phyloP scores from a whole-genome alignment of 2,113 vertebrate species.

The Meles meles region DNA sequence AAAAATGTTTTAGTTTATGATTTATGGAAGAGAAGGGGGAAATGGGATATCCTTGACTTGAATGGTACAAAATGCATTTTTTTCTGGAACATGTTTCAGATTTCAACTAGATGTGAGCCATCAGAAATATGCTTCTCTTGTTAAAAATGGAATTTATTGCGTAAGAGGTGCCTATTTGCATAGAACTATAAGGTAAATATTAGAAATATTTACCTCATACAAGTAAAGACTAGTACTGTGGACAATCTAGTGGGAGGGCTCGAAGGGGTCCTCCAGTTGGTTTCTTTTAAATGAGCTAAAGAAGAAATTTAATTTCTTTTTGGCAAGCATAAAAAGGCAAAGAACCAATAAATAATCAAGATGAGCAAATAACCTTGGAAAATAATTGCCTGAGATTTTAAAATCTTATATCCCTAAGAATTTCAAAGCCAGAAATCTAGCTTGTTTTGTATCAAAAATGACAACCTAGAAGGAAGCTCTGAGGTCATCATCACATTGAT shows the following conservation, averaged over 20 bases:
- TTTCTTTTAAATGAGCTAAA: neutral
- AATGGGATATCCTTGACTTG: neutral
- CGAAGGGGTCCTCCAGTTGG: too few species aligned
- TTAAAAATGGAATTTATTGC: neutral
- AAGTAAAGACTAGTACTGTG: neutral
- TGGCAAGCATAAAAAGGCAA: neutral
- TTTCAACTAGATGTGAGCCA: neutral
- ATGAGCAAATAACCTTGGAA: conserved; percentile 9
- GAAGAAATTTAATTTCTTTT: neutral
- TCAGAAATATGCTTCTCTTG: conserved; percentile 13
- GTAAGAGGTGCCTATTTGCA: neutral
- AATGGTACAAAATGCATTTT: neutral
- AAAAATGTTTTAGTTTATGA: neutral
- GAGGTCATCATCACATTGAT: neutral
- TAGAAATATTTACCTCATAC: neutral
- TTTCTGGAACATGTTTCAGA: neutral
- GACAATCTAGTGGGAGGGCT: neutral
- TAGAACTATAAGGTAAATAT: neutral
- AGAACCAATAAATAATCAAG: neutral
- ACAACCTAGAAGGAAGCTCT: neutral
- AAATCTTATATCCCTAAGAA: neutral
- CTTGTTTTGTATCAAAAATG: neutral
- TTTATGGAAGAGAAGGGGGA: neutral
- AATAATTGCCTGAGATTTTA: neutral
- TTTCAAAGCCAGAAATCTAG: conserved; percentile 12